Evolutionary conservation across 35 echinoderm and acorn worm genomes (phyloP).

Genomic region (Anneissia japonica): DNA sequence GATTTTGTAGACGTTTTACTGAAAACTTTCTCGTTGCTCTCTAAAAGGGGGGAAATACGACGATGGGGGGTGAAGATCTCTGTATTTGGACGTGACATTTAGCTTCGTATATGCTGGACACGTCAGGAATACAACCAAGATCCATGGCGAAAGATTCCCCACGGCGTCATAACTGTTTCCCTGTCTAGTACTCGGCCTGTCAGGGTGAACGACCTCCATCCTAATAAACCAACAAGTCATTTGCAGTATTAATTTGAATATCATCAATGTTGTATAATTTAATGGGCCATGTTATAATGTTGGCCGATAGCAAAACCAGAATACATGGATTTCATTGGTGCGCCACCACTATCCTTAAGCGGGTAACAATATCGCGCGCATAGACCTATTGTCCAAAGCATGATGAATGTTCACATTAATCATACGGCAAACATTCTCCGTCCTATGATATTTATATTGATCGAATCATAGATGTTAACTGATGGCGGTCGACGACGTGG

Average conservation of each 20-base stretch:
- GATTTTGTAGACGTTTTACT: background rate
- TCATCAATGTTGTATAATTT: too few relatives aligned
- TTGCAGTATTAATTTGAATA: background rate
- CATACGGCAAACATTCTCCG: too few relatives aligned
- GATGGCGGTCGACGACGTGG: too few relatives aligned
- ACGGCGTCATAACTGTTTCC: background rate
- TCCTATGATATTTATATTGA: too few relatives aligned
- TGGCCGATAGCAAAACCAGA: too few relatives aligned
- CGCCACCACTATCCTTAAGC: too few relatives aligned
- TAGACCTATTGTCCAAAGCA: too few relatives aligned
- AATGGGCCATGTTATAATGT: too few relatives aligned
- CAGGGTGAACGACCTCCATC: background rate
- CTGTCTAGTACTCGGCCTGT: background rate
- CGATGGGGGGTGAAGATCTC: background rate
- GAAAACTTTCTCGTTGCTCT: background rate
- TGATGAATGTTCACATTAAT: too few relatives aligned
- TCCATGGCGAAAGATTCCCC: background rate
- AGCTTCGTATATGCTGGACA: background rate
- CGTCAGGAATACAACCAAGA: background rate
- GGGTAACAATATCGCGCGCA: too few relatives aligned
- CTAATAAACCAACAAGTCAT: background rate
- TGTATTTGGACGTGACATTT: background rate
- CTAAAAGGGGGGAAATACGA: background rate
- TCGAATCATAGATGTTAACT: too few relatives aligned
- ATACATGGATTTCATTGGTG: too few relatives aligned